Conservation (phyloP, 2,113 vertebrate species). For the Irena cyanogastra region DNA sequence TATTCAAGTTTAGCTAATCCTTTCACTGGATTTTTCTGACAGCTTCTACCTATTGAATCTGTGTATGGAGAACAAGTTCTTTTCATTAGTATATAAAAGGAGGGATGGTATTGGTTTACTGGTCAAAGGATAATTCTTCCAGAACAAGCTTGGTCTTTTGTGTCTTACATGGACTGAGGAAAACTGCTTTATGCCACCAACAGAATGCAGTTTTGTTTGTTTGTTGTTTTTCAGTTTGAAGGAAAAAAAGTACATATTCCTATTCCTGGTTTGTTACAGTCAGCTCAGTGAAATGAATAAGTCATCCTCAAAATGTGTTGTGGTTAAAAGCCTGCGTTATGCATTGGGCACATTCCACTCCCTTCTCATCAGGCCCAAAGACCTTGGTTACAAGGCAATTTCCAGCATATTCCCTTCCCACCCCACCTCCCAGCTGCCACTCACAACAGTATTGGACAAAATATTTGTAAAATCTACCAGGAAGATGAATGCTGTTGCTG, state of each 20-base stretch:
- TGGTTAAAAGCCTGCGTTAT: not conserved
- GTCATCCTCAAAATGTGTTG: not conserved
- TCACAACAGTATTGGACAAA: not conserved
- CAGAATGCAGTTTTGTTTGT: not conserved
- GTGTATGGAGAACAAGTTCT: conserved; percentile 8
- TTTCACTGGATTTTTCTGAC: conserved; percentile 54
- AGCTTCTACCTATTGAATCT: conserved; percentile 27
- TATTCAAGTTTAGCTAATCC: conserved; percentile 50
- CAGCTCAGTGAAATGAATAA: not conserved
- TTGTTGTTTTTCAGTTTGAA: not conserved
- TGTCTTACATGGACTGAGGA: not conserved
- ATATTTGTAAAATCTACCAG: not conserved
- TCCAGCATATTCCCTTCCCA: not conserved
- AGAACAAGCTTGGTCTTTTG: conserved; percentile 37
- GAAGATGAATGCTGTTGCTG: not conserved
- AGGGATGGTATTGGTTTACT: conserved; percentile 44
- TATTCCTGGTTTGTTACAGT: not conserved
- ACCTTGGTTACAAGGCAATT: not conserved
- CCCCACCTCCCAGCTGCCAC: not conserved
- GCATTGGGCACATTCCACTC: not conserved
- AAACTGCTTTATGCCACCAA: not conserved
- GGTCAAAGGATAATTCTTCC: conserved; percentile 45
- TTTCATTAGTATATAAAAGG: conserved; percentile 56
- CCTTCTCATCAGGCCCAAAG: not conserved
- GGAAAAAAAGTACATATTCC: not conserved